Conservation (phyloP, 1,140 invertebrate genomes). For the Pantala flavescens region DNA sequence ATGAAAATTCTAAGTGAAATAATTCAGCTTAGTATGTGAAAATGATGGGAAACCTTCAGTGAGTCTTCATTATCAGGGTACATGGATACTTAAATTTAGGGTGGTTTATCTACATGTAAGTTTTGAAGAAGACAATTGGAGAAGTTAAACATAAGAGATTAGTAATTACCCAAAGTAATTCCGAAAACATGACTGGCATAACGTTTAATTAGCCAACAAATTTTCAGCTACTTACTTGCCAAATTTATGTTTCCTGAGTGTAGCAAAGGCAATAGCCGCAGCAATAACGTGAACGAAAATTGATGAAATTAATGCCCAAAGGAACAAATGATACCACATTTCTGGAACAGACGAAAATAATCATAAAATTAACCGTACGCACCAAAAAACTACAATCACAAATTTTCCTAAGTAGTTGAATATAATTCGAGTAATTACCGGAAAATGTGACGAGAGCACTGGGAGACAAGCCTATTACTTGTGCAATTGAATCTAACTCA, state of each 20-base stretch:
- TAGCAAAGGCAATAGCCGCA: conserved; percentile 79
- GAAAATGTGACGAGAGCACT: neutral
- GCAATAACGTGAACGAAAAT: conserved; percentile 84
- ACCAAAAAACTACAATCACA: neutral
- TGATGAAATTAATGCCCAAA: conserved; percentile 89
- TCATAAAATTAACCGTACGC: no score
- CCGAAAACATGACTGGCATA: no score
- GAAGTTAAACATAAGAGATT: no score
- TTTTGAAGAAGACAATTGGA: no score
- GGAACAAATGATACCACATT: conserved; percentile 93
- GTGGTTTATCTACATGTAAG: no score
- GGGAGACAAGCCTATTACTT: neutral
- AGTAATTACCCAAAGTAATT: no score
- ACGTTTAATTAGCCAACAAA: no score
- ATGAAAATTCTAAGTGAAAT: no score
- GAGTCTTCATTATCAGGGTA: no score
- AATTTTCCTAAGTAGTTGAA: neutral
- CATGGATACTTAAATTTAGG: no score
- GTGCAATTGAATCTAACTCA: neutral
- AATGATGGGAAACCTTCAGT: no score
- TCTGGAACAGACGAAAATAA: conserved; percentile 42
- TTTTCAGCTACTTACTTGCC: conserved; percentile 66
- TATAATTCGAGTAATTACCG: neutral
- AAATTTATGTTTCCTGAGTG: conserved; percentile 82
- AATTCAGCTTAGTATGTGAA: no score